Evolutionary conservation across 2,797 vertebrate genomes (phyloP).

Genomic region (Podarcis siculus): DNA sequence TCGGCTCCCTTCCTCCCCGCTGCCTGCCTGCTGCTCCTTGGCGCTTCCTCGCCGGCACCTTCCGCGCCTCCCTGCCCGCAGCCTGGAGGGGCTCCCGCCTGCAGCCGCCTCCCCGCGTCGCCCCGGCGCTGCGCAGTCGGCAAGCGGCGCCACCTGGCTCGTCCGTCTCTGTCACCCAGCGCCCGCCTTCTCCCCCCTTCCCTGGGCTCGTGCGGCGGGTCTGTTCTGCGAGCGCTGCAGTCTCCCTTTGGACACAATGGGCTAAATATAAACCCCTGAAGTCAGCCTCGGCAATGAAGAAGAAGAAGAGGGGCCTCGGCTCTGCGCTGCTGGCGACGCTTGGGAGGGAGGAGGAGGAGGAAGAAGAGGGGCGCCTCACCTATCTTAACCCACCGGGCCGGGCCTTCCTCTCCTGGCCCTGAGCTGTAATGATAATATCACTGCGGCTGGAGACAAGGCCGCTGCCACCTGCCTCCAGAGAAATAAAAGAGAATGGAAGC

Average conservation of each 20-base stretch:
- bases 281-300: background rate
- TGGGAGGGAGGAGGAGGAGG: background rate
- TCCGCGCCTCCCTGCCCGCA: background rate
- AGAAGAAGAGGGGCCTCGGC: background rate
- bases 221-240: background rate
- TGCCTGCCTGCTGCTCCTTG: background rate
- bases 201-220: background rate
- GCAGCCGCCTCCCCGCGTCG: background rate
- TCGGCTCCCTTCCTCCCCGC: slow-evolving; percentile 40
- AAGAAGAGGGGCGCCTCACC: background rate
- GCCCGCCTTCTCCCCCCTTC: background rate
- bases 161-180: background rate
- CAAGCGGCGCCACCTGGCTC: background rate
- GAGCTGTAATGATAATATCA: too few species aligned
- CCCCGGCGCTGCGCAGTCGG: background rate
- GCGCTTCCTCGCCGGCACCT: background rate
- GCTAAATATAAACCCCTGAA: slow-evolving; percentile 6
- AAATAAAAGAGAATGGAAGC: background rate
- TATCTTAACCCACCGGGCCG: too few species aligned
- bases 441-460: too few species aligned
- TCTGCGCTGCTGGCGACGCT: too few species aligned
- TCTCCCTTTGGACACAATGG: slow-evolving; percentile 4
- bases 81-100: slow-evolving; percentile 27
- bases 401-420: too few species aligned
- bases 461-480: background rate